phyloP scores from a whole-genome alignment of 2,113 vertebrate genomes.

The Phalacrocorax pelagicus region DNA sequence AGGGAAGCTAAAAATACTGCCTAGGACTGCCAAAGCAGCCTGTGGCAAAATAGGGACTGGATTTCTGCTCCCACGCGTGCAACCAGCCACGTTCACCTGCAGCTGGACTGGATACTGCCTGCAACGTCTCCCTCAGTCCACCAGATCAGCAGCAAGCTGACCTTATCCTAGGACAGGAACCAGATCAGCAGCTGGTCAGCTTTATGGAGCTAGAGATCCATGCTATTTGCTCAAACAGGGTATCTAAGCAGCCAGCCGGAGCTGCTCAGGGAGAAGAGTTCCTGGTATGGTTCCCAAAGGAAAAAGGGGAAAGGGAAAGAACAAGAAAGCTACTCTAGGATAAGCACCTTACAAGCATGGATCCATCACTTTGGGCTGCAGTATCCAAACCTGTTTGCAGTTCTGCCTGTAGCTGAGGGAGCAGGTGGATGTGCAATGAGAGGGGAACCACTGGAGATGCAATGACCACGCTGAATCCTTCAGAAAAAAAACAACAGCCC shows the following conservation, averaged over 20 bases:
- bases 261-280: neutral
- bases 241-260: neutral
- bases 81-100: neutral
- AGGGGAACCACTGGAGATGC: neutral
- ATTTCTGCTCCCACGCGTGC: neutral
- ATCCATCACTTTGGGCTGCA: neutral
- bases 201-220: neutral
- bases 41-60: neutral
- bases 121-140: neutral
- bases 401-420: neutral
- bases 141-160: neutral
- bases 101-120: neutral
- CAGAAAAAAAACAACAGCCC: neutral
- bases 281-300: neutral
- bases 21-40: neutral
- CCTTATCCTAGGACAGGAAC: neutral
- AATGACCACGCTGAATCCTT: rapidly evolving
- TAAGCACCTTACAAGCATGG: neutral
- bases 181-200: neutral
- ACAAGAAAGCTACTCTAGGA: neutral
- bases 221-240: neutral
- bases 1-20: neutral
- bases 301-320: neutral
- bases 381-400: neutral
- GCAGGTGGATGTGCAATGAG: neutral